Conservation (phyloP, 2,888 invertebrate species). For the Amphipoea lucens region DNA sequence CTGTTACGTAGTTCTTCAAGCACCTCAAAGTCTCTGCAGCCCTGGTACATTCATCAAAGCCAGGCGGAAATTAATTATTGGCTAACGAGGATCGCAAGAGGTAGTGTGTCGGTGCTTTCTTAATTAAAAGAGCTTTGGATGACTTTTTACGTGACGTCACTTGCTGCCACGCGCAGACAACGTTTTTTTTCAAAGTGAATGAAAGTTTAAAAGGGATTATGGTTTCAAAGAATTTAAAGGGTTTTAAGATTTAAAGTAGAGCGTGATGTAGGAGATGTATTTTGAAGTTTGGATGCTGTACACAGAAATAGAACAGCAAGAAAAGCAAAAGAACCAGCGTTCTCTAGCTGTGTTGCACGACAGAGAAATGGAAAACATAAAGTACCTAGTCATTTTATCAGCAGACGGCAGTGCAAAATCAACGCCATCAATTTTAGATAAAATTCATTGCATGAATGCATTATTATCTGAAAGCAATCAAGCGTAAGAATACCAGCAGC, state of each 20-base stretch:
- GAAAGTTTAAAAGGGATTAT: slow-evolving; percentile 20
- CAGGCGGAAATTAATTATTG: slow-evolving; percentile 53
- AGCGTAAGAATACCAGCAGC: neutral
- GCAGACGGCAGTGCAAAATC: neutral
- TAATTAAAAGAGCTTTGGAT: slow-evolving; percentile 50
- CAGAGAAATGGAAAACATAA: neutral
- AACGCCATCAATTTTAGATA: neutral
- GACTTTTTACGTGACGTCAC: slow-evolving; percentile 45
- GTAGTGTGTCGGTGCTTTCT: slow-evolving; percentile 46
- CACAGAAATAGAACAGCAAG: neutral
- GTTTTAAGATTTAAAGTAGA: neutral
- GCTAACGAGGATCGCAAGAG: slow-evolving; percentile 43
- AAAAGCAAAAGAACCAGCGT: neutral
- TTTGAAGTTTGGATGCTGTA: neutral
- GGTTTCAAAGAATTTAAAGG: slow-evolving; percentile 7
- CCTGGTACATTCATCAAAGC: slow-evolving; percentile 46
- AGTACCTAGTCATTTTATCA: neutral
- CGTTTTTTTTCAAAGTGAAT: slow-evolving; percentile 26
- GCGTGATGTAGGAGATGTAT: neutral
- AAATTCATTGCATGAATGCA: neutral
- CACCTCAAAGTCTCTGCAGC: slow-evolving; percentile 15
- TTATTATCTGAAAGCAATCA: neutral
- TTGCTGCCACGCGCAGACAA: slow-evolving; percentile 8
- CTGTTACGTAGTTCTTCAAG: neutral
- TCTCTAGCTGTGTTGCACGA: neutral